These are phyloP conservation scores for Chelonoidis abingdonii DNA, from an alignment of 2,113 vertebrate genomes.

Conservation along the genomic window DNA sequence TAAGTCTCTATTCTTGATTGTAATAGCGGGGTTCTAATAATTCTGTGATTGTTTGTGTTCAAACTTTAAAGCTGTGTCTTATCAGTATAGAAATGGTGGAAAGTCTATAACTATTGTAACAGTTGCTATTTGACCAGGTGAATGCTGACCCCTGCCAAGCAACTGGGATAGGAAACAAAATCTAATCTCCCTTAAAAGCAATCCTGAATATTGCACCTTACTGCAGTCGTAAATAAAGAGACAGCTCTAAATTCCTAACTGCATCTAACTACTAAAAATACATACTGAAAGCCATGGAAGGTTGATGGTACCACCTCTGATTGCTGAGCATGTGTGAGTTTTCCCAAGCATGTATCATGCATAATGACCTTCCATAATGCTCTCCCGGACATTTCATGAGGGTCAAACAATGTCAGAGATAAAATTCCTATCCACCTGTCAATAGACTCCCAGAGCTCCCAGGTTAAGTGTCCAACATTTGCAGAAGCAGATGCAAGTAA, in stretches of 20 bases:
- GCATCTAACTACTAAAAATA: not conserved
- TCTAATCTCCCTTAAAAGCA: not conserved
- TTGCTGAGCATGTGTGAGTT: not conserved
- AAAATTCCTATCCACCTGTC: not conserved
- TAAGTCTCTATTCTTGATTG: not conserved
- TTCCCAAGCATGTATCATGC: not conserved
- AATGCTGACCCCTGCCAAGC: not conserved
- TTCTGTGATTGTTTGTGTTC: not conserved
- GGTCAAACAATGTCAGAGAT: not conserved
- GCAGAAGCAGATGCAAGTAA: not conserved
- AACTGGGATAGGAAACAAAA: not conserved
- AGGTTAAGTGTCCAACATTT: not conserved
- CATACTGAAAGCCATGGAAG: not conserved
- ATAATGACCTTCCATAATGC: not conserved
- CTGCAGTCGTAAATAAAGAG: not conserved
- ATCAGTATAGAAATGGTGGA: not conserved
- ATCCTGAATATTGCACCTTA: not conserved
- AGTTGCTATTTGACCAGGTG: not conserved
- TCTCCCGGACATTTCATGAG: not conserved
- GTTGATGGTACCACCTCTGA: not conserved
- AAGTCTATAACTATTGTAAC: not conserved
- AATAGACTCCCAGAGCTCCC: not conserved
- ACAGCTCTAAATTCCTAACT: not conserved
- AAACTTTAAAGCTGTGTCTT: not conserved
- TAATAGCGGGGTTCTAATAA: not conserved